Evolutionary conservation across 2,888 invertebrate species (phyloP).

Genomic region (Drosophila trichaetosa): DNA sequence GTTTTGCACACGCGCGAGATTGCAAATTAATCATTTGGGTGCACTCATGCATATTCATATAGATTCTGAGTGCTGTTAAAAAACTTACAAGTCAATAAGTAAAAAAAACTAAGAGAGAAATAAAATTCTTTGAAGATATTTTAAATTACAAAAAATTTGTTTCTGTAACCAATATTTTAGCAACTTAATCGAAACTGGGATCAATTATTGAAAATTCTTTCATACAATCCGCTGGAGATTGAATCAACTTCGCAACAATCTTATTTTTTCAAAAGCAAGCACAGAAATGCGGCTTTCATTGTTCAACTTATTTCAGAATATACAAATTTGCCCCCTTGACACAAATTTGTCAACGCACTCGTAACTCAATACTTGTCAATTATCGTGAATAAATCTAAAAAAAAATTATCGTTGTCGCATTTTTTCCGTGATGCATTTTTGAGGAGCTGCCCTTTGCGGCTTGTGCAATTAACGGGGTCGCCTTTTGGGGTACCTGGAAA

Average conservation of each 20-base stretch:
- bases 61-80: slow-evolving; percentile 11
- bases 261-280: neutral
- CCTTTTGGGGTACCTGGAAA: slow-evolving; percentile 20
- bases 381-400: slow-evolving; percentile 46
- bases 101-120: neutral
- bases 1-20: neutral
- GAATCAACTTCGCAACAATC: neutral
- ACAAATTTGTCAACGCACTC: slow-evolving; percentile 30
- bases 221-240: neutral
- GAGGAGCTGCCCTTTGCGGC: slow-evolving; percentile 61
- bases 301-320: slow-evolving; percentile 10
- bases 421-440: slow-evolving; percentile 25
- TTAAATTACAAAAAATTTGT: neutral
- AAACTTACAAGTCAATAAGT: neutral
- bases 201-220: neutral
- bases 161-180: neutral
- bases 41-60: slow-evolving; percentile 34
- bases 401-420: slow-evolving; percentile 30
- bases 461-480: slow-evolving; percentile 67
- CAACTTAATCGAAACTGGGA: neutral
- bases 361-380: slow-evolving; percentile 57
- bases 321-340: slow-evolving; percentile 7
- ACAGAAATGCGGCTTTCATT: slow-evolving; percentile 1
- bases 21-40: slow-evolving; percentile 34
- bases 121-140: neutral